Evolutionary conservation across 1,140 invertebrate genomes (phyloP).

Genomic region (Pogonomyrmex californicus): DNA sequence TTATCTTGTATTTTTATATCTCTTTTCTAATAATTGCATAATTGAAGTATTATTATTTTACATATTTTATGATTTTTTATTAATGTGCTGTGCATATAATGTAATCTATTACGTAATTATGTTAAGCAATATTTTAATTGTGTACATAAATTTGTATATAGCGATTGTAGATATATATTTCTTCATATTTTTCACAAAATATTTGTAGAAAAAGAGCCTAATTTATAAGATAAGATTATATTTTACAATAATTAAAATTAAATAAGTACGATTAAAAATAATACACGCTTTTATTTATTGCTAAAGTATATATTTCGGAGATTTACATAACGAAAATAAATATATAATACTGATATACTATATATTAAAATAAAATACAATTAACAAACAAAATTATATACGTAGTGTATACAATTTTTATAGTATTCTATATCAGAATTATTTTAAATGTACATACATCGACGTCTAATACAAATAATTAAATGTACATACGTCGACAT

Average conservation of each 20-base stretch:
- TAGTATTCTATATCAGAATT: slow-evolving; percentile 41
- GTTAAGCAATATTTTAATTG: not conserved
- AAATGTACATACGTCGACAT: slow-evolving; percentile 14
- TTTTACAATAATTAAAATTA: not conserved
- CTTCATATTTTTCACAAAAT: not conserved
- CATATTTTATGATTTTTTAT: not conserved
- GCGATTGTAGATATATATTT: not conserved
- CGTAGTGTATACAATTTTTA: slow-evolving; percentile 38
- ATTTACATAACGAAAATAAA: slow-evolving; percentile 56
- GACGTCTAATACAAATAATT: too few species aligned
- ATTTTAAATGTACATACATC: slow-evolving; percentile 20
- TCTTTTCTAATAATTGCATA: not conserved
- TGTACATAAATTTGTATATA: not conserved
- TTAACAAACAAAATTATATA: slow-evolving; percentile 66
- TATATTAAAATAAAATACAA: slow-evolving; percentile 74
- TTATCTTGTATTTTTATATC: slow-evolving; percentile 32
- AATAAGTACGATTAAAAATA: not conserved
- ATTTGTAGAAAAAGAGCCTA: not conserved
- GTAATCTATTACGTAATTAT: not conserved
- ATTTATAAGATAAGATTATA: not conserved
- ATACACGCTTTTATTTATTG: not conserved
- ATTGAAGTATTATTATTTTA: not conserved
- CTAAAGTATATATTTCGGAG: slow-evolving; percentile 67
- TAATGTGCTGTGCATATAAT: not conserved
- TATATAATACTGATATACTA: slow-evolving; percentile 40